These are phyloP conservation scores for Gopherus flavomarginatus DNA, from an alignment of 2,113 vertebrate species.

Conservation along the genomic window DNA sequence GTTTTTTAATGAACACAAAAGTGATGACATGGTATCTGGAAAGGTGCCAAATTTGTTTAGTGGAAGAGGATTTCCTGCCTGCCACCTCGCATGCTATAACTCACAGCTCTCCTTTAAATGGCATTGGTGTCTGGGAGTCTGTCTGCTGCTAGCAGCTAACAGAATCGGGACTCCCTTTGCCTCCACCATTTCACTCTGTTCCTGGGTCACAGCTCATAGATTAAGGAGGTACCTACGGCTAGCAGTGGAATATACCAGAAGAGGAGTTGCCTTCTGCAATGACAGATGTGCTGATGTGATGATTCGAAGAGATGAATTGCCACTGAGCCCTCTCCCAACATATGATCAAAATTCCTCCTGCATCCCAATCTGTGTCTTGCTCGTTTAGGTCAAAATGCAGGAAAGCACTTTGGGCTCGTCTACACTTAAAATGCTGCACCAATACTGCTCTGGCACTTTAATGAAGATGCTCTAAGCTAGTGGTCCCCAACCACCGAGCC, in stretches of 20 bases:
- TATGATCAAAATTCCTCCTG: neutral
- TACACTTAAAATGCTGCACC: neutral
- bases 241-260: fast-evolving
- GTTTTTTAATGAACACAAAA: neutral
- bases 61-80: constrained; percentile 31
- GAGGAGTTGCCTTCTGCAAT: neutral
- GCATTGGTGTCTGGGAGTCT: fast-evolving
- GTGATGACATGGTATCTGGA: constrained; percentile 17
- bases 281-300: neutral
- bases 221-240: neutral
- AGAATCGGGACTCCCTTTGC: neutral
- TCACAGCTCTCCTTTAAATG: neutral
- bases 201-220: neutral
- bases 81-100: neutral
- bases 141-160: fast-evolving
- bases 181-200: neutral
- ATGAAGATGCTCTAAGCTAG: neutral
- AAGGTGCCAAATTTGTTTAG: neutral
- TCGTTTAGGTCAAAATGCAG: neutral
- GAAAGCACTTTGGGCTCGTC: neutral
- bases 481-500: too few species aligned
- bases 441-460: too few species aligned
- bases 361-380: neutral
- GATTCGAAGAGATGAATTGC: constrained; percentile 2
- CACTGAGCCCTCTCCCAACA: neutral